Percentiles rank a stretch among this genome's conserved stretches.
phyloP scores from a whole-genome alignment of 2,113 vertebrate genomes.

The Notarius quadriscutis region DNA sequence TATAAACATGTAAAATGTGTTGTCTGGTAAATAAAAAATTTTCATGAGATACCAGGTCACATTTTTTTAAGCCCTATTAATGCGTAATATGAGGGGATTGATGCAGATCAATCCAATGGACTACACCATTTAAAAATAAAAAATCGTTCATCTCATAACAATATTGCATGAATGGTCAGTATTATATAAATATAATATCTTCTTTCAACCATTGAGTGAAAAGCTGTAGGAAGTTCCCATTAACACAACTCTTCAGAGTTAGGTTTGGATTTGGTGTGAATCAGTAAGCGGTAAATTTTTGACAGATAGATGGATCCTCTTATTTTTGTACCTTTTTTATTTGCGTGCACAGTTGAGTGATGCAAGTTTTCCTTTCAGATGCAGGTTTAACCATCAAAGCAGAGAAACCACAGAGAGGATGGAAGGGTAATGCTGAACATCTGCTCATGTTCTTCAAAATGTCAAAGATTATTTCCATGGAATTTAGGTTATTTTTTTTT shows the following conservation, averaged over 20 bases:
- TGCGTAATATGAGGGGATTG: neutral
- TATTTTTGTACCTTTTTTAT: neutral
- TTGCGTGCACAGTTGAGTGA: neutral
- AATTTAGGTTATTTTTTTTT: neutral
- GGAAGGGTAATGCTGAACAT: neutral
- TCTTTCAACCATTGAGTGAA: neutral
- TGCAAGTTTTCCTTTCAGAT: neutral
- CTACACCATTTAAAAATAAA: neutral
- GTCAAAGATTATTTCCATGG: neutral
- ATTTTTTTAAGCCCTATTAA: neutral
- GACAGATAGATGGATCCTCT: neutral
- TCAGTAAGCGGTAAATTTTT: neutral
- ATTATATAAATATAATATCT: neutral
- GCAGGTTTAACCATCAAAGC: neutral
- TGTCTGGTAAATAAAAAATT: neutral
- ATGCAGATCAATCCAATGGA: neutral
- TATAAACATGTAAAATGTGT: neutral
- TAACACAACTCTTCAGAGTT: neutral
- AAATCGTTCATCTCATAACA: neutral
- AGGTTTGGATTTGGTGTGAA: neutral
- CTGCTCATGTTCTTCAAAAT: neutral
- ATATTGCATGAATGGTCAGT: neutral
- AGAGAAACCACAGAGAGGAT: neutral
- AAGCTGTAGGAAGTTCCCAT: neutral
- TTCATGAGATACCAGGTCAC: neutral